Evolutionary conservation across 2,888 invertebrate species (phyloP), one percentile per base, ranked within the genome.

Genomic region (Himalopsyche anomala): DNA sequence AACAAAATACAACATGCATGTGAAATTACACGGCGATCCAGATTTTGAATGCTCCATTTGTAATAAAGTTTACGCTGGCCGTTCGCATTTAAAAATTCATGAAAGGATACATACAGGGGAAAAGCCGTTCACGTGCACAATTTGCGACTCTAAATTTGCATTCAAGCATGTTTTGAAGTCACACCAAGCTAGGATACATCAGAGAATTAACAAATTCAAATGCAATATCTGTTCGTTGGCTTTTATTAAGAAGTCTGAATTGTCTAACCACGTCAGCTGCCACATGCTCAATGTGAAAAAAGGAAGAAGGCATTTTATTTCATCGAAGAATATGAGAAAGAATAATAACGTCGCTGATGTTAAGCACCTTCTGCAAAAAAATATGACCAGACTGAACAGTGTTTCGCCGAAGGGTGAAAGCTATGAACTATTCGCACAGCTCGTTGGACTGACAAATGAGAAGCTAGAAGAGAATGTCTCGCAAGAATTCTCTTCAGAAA

Each of bases 41-140:
- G 92, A 93, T 0, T 86, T 92, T 6, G 93, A 93, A 90, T 93
- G 93, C 87, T 89, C 90, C 15, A 91, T 91, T 87, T 93, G 93
- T 89, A 90, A 90, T 28, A 93, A 93, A 89, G 93, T 93, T 0
- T 93, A 92, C 89, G 92, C 93, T 0, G 91, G 93, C 17, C 92
- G 93, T 87, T 92, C 91, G 84, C 92, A 92, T 9, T 89, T 93
- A 5, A 91, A 92, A 28, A 91, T 91, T 19, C 93, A 93, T 88
- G 89, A 89, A 17, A 92, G 92, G 88, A 91, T 92, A 45, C 93
- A 93, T 87, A 89, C 89, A 45, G 90, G 92, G 0, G 91, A 91
- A 84, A 88, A 89, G 42, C 89, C 89, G 5, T 90, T 90, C 82
- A 89, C 89, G 0, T 93, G 93, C 88, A 86, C 83, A 0, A 89